Base-by-base conservation (phyloP, 2,113 vertebrate genomes). In the Triplophysa rosa region DNA sequence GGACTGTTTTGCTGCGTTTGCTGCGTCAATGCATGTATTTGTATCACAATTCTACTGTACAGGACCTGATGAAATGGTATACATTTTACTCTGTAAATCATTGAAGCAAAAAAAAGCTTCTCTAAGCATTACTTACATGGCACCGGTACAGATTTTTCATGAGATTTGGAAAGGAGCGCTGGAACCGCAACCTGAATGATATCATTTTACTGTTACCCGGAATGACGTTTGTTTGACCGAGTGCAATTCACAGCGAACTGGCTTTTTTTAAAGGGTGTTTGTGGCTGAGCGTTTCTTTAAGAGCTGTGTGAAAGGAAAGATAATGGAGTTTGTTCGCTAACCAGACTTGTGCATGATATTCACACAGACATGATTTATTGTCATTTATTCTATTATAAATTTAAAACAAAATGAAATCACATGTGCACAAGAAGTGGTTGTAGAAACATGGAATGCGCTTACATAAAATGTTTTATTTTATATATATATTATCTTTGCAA, bases 51-150 rank as follows among this genome's bases (percentile, higher is more conserved):
- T 63, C 40, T 86, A 86, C 62, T 8, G 33, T 37, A 37, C 33
- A 37, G 78, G 72, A 83, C 81, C 72, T 90, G 88, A 89, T 87
- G 84, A 81, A 84, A 85, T 75, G 54, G 80, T 83, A 71, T 52
- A 86, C 87, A 87, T 84, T 75, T 87, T 58, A 45, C 16, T 80
- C 52, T 42, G 17, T 89, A 86, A 90, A 90, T 91, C 86, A 89
- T 63, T 21, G 33, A 17, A 24, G 71, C 63, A 83, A 62, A 82
- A 80, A 85, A 33, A 84, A 40, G 0, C n/a, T 63, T 54, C 40
- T 45, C 26, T 9, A 62, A 59, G 29, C 45, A 37, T 69, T 73
- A 85, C 42, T 69, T 73, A 85, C 42, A n/a, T 67, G 40, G 78
- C 62, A 56, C 37, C 40, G 16, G 79, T 74, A 63, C 73, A 65